A percentile compares a stretch with the other conserved stretches of the same genome.
phyloP scores from a whole-genome alignment of 2,113 vertebrate species.

The Shinisaurus crocodilurus region DNA sequence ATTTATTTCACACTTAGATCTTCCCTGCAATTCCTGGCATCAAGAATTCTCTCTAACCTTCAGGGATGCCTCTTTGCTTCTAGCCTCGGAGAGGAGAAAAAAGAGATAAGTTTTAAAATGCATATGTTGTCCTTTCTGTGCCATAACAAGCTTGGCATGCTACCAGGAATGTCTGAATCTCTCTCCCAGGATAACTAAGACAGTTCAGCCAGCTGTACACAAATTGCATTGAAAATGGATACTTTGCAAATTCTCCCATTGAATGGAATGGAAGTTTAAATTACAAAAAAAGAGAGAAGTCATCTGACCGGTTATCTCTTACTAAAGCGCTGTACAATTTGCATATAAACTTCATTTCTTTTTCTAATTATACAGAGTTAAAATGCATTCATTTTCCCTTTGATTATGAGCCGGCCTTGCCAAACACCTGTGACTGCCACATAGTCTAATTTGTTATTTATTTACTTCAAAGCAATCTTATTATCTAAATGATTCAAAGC shows the following conservation, averaged over 20 bases:
- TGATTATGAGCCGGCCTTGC: conserved; percentile 76
- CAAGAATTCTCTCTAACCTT: conserved; percentile 39
- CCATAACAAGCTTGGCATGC: conserved; percentile 63
- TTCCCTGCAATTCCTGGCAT: conserved; percentile 7
- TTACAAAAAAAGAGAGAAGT: conserved; percentile 71
- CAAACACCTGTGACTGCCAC: conserved; percentile 86
- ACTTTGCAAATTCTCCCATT: conserved; percentile 69
- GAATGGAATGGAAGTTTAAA: conserved; percentile 82
- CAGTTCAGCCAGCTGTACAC: conserved; percentile 74
- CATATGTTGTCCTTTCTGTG: conserved; percentile 62
- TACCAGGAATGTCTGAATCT: conserved; percentile 71
- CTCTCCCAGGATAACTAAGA: conserved; percentile 71
- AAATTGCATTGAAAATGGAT: conserved; percentile 77
- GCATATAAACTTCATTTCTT: conserved; percentile 84
- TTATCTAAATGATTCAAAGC: conserved; percentile 78
- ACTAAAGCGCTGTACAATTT: conserved; percentile 78
- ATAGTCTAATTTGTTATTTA: conserved; percentile 84
- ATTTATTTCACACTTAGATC: conserved; percentile 15
- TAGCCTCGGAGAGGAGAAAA: conserved; percentile 10
- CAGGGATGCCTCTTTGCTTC: conserved; percentile 29
- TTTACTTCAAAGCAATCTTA: conserved; percentile 84
- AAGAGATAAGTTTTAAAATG: conserved; percentile 67
- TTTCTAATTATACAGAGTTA: conserved; percentile 80
- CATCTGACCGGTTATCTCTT: conserved; percentile 76
- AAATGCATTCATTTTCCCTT: conserved; percentile 81